Evolutionary conservation across 2,888 invertebrate genomes (phyloP), one percentile per base, ranked within the genome.

Genomic region (Polyommatus iphigenia): DNA sequence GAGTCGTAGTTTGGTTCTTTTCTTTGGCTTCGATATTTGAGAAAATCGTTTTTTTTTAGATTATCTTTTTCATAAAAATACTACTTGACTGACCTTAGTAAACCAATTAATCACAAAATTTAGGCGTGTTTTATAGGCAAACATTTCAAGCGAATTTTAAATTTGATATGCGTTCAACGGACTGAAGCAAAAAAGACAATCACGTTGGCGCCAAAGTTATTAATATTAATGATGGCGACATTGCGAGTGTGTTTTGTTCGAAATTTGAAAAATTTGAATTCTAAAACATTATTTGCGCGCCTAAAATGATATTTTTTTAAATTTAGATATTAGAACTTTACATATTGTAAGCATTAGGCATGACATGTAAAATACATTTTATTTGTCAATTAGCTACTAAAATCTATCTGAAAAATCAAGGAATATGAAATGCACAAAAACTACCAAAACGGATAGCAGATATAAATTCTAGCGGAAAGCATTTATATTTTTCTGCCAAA

Each of bases 151-250:
- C 54, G 29, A 75, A 29, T 20, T 75, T 75, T n/a, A 75, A 75
- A 75, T 75, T 75, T 54, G 75, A 29, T 54, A 75, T 75, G 75
- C 75, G 50, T 54, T 54, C 75, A 75, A 29, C 29, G 54, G 54
- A 54, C 29, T 50, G 75, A 75, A 73, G 50, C 54, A 75, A 75
- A 75, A 75, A 75, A 75, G 75, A 75, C 54, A 75, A 75, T 50
- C 75, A 29, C 18, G 75, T 75, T 54, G 75, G 75, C 75, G 75
- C 75, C 75, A 75, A 75, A 75, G 75, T 54, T 50, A 75, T 75
- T 75, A 75, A 75, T 75, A 75, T 75, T 75, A 75, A 75, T 75
- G 75, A 75, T 54, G 75, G 54, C 75, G 29, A 54, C 54, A 75
- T 54, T 6, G 75, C 75, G 50, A 75, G 46, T 29, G 54, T 50